Base-by-base conservation (phyloP, 2,888 invertebrate genomes). In the Parnassius glacialis region DNA sequence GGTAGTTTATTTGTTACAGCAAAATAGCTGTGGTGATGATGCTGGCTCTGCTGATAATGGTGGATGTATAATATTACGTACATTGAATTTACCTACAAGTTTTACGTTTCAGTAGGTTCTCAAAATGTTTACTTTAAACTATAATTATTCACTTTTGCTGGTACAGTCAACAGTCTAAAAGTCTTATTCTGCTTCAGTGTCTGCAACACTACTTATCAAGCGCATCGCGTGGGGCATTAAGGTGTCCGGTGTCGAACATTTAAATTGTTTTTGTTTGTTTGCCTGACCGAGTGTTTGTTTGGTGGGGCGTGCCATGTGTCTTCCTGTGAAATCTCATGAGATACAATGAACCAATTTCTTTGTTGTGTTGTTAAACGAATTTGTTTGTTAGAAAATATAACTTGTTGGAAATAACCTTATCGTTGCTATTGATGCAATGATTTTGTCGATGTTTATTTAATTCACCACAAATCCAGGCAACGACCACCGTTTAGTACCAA, bases 191-290 rank as follows among this genome's bases (percentile, higher is more conserved):
- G 1, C 13, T 25, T 2, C 10, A 57, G 25, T 69, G 67, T 55
- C 75, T 61, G 65, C 68, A 63, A 69, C 81, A 70, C 70, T 57
- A 67, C 68, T 68, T 76, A 79, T 81, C 76, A 72, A 67, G 64
- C 44, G 59, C 77, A 71, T 72, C 77, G 79, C 81, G 81, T 81
- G 81, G 78, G 80, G 80, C 74, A 76, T 74, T 72, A 74, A 72
- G 76, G 80, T 79, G 80, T 82, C 79, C 76, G 72, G 73, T 78
- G 75, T 78, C 76, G 70, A 70, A 74, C 74, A 78, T 72, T 74
- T 70, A 67, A 71, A 71, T 73, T 75, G 71, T 70, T 77, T 79
- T 79, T 78, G 76, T 80, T 71, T 74, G 76, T 78, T 74, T 70
- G 74, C 73, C 65, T 68, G 72, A 75, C 63, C 68, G 69, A 74